These are phyloP conservation scores for Mesorhabditis belari DNA, from an alignment of 2,888 invertebrate genomes.

Conservation along the genomic window DNA sequence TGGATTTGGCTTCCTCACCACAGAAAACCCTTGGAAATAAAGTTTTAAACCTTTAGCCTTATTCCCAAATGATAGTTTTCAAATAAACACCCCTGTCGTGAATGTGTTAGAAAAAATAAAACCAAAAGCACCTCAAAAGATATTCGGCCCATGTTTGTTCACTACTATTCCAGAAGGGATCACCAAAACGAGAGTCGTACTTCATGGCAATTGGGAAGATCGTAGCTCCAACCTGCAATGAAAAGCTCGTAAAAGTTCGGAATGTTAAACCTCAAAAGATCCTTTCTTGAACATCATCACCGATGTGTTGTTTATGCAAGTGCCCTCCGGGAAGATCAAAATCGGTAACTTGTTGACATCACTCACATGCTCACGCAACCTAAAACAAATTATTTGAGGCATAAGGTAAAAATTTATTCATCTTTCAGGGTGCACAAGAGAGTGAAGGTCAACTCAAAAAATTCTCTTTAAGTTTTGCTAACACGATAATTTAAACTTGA, in stretches of 20 bases:
- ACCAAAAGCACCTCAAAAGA: constrained; percentile 17
- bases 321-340: constrained; percentile 96
- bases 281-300: constrained; percentile 99
- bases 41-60: no score
- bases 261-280: constrained; percentile 73
- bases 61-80: no score
- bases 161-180: constrained; percentile 98
- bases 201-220: constrained; percentile 98
- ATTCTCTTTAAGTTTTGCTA: no score
- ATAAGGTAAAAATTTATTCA: not conserved
- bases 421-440: not conserved
- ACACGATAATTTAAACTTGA: no score
- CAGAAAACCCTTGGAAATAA: no score
- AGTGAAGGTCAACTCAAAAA: not conserved
- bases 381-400: constrained; percentile 2
- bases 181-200: constrained; percentile 86
- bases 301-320: constrained; percentile 98
- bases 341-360: constrained; percentile 89
- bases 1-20: no score
- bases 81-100: no score
- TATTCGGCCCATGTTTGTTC: constrained; percentile 66
- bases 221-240: constrained; percentile 66
- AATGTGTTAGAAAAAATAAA: not conserved
- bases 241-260: not conserved
- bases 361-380: constrained; percentile 82